phyloP scores from a whole-genome alignment of 2,797 vertebrate genomes.

The Neoniphon sammara region DNA sequence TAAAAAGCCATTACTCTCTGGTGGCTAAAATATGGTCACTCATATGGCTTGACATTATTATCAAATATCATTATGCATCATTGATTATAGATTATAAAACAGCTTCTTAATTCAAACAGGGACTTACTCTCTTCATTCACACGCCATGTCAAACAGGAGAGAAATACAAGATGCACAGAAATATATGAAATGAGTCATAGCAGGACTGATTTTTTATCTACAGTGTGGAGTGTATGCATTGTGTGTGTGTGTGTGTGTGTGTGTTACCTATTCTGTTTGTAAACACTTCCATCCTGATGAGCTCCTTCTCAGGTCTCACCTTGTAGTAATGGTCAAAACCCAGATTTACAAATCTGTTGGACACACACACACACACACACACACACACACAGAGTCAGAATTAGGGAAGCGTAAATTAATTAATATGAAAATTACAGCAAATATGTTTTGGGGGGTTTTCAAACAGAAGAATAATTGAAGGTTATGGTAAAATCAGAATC shows the following conservation, averaged over 20 bases:
- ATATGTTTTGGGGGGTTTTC: too few species aligned
- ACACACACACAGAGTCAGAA: constrained; percentile 23
- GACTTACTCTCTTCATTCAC: constrained; percentile 67
- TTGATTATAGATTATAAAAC: neutral
- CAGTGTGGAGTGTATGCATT: neutral
- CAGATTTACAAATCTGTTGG: constrained; percentile 88
- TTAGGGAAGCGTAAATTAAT: too few species aligned
- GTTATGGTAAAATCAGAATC: too few species aligned
- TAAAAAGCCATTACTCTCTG: neutral
- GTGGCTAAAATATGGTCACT: neutral
- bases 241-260: constrained; percentile 13
- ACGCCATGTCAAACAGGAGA: neutral
- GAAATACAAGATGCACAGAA: constrained; percentile 42
- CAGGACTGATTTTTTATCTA: neutral
- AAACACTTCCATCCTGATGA: constrained; percentile 86
- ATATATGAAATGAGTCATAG: constrained; percentile 24
- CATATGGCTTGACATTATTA: neutral
- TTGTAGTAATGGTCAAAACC: constrained; percentile 85
- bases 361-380: constrained; percentile 12
- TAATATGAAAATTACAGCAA: too few species aligned
- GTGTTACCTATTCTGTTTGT: constrained; percentile 88
- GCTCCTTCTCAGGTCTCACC: constrained; percentile 70
- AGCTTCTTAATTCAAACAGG: neutral
- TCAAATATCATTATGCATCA: neutral
- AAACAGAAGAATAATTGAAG: too few species aligned